Conservation (phyloP, 2,888 invertebrate species). For the Tenthredo scrophulariae region DNA sequence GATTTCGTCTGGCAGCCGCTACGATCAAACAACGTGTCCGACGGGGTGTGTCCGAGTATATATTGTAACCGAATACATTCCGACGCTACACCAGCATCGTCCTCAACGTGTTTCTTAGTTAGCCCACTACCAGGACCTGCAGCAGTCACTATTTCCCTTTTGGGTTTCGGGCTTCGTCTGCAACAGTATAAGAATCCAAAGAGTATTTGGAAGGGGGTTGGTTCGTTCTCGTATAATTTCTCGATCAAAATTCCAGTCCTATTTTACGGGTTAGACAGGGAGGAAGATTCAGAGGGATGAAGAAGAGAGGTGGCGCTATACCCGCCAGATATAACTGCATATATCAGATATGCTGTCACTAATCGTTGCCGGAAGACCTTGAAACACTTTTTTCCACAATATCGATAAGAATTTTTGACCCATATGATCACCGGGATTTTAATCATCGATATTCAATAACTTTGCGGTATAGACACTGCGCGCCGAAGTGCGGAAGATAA, state of each 20-base stretch:
- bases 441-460: not conserved
- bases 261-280: not conserved
- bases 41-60: slow-evolving; percentile 61
- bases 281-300: slow-evolving; percentile 7
- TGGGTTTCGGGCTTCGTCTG: not conserved
- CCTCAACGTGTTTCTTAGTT: slow-evolving; percentile 48
- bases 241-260: slow-evolving; percentile 53
- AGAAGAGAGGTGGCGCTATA: slow-evolving; percentile 25
- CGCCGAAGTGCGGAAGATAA: not conserved
- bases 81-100: slow-evolving; percentile 57
- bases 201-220: not conserved
- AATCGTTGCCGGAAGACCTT: not conserved
- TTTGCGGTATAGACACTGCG: not conserved
- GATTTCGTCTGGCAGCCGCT: slow-evolving; percentile 58
- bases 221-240: slow-evolving; percentile 53
- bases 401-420: not conserved
- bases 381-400: not conserved
- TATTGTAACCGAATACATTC: slow-evolving; percentile 67
- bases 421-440: not conserved
- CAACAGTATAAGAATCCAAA: not conserved
- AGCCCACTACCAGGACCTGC: slow-evolving; percentile 49
- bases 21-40: slow-evolving; percentile 70
- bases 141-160: slow-evolving; percentile 37
- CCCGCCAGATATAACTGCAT: not conserved
- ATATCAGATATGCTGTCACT: not conserved